Evolutionary conservation across 2,888 invertebrate species (phyloP).

Genomic region (Lasioglossum marginatum): DNA sequence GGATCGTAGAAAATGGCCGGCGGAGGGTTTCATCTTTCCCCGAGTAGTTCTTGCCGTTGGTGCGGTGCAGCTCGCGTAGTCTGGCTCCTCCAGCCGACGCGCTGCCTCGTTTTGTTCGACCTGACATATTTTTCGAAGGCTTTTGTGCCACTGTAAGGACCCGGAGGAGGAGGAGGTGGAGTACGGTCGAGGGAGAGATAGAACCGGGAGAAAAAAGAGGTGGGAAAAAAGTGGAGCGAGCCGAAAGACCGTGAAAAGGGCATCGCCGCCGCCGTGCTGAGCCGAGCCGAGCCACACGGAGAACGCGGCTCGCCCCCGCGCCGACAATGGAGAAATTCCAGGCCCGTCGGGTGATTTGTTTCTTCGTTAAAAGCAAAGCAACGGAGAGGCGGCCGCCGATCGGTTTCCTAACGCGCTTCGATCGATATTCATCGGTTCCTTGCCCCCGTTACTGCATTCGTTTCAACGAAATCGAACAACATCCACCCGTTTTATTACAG

Average conservation of each 20-base stretch:
- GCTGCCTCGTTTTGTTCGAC: constrained; percentile 72
- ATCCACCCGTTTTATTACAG: not conserved
- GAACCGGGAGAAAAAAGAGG: constrained; percentile 24
- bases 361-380: constrained; percentile 52
- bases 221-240: constrained; percentile 52
- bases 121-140: constrained; percentile 77
- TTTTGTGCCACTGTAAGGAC: constrained; percentile 68
- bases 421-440: constrained; percentile 8
- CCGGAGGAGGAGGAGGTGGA: constrained; percentile 46
- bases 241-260: constrained; percentile 64
- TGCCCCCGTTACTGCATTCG: not conserved
- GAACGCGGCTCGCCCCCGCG: not conserved
- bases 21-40: constrained; percentile 32
- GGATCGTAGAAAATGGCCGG: constrained; percentile 61
- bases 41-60: constrained; percentile 32
- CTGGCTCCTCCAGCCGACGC: constrained; percentile 31
- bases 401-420: constrained; percentile 2
- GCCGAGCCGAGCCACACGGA: not conserved
- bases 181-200: not conserved
- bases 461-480: not conserved
- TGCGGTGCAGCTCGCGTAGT: constrained; percentile 22
- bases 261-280: constrained; percentile 32
- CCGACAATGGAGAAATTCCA: constrained; percentile 48
- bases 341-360: constrained; percentile 62
- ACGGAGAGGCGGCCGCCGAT: constrained; percentile 15